Conservation (phyloP, 2,888 invertebrate genomes). For the Ephialtes manifestator region DNA sequence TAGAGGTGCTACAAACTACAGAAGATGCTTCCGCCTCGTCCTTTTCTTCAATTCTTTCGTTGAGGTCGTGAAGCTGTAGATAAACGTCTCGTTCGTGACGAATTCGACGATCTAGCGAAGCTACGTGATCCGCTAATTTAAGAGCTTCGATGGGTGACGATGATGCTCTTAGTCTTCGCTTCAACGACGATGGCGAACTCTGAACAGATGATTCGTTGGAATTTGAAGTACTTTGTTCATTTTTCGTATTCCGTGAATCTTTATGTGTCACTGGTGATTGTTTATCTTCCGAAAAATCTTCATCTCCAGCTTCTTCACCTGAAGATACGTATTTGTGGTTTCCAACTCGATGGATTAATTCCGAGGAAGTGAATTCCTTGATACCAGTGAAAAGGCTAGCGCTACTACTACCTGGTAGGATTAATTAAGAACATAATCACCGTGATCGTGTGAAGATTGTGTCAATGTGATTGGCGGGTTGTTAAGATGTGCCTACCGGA, state of each 20-base stretch:
- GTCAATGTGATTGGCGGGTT: not conserved
- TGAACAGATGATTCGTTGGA: constrained; percentile 51
- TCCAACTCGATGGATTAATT: not conserved
- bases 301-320: constrained; percentile 16
- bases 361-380: constrained; percentile 35
- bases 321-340: constrained; percentile 4
- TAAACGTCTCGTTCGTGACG: constrained; percentile 72
- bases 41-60: constrained; percentile 76
- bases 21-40: constrained; percentile 71
- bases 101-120: constrained; percentile 68
- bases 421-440: not conserved
- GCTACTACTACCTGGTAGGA: constrained; percentile 45
- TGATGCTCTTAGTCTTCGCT: constrained; percentile 71
- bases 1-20: constrained; percentile 28
- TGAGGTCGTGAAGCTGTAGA: constrained; percentile 65
- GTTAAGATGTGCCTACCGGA: constrained; percentile 53
- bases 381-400: constrained; percentile 51
- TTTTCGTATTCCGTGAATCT: not conserved
- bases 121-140: constrained; percentile 66
- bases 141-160: constrained; percentile 67
- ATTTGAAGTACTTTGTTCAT: not conserved
- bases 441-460: not conserved
- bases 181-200: constrained; percentile 74
- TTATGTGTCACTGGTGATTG: not conserved
- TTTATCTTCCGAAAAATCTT: constrained; percentile 17